A percentile compares a stretch with the other conserved stretches of the same genome.
phyloP scores from a whole-genome alignment of 64 coral and sea anemone species.

The Acropora tenuis region DNA sequence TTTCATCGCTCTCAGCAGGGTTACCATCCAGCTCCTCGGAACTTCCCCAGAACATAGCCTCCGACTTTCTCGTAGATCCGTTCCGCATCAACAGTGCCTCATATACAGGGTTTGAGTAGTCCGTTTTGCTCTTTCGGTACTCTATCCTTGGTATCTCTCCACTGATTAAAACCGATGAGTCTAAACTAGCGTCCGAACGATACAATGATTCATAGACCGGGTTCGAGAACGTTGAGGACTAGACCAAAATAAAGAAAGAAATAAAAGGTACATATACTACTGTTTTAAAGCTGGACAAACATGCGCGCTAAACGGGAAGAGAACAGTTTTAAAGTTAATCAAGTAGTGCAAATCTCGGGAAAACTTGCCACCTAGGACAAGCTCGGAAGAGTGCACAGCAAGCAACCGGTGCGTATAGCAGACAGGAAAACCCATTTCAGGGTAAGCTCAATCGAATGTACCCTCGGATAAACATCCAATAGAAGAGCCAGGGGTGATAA shows the following conservation, averaged over 20 bases:
- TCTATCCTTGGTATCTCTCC: constrained; percentile 52
- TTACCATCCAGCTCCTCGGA: neutral
- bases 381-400: too few species aligned
- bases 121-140: constrained; percentile 79
- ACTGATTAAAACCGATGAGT: constrained; percentile 38
- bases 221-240: constrained; percentile 87
- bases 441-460: too few species aligned
- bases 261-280: neutral
- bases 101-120: constrained; percentile 89
- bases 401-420: too few species aligned
- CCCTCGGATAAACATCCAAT: too few species aligned
- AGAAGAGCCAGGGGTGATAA: too few species aligned
- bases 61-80: constrained; percentile 41
- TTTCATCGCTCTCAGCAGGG: neutral
- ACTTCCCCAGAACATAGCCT: constrained; percentile 19
- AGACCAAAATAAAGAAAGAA: constrained; percentile 35
- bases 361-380: too few species aligned
- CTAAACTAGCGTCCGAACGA: constrained; percentile 30
- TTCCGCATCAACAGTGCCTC: constrained; percentile 70
- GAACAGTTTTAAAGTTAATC: too few species aligned
- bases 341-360: too few species aligned
- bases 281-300: too few species aligned
- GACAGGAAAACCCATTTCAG: too few species aligned
- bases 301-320: too few species aligned
- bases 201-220: constrained; percentile 87